Evolutionary conservation across 2,888 invertebrate species (phyloP).

Genomic region (Lasioglossum leucozonium): DNA sequence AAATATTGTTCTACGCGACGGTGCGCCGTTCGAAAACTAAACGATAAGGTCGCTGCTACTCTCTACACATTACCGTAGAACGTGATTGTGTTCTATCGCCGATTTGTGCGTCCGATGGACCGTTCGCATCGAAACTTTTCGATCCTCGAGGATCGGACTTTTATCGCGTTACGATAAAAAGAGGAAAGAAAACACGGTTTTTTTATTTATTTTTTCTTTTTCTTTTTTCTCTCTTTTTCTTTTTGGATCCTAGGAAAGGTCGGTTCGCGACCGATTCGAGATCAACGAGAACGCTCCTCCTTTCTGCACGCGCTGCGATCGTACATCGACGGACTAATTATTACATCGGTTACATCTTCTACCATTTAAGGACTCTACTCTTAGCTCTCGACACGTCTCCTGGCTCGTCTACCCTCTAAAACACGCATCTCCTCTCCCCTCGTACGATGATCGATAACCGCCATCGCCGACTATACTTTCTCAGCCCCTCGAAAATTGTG

Average conservation of each 20-base stretch:
- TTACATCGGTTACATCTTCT: conserved; percentile 75
- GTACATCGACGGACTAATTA: conserved; percentile 77
- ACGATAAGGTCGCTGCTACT: conserved; percentile 34
- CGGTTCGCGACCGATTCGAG: conserved; percentile 65
- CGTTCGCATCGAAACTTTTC: conserved; percentile 30
- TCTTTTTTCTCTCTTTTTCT: neutral
- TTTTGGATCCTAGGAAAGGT: conserved; percentile 59
- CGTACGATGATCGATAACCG: conserved; percentile 49
- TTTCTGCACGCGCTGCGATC: conserved; percentile 64
- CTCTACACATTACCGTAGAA: conserved; percentile 26
- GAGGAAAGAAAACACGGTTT: neutral
- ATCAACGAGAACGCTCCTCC: conserved; percentile 66
- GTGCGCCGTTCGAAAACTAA: conserved; percentile 37
- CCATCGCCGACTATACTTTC: conserved; percentile 42
- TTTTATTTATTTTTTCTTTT: neutral
- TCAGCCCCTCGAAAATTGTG: conserved; percentile 47
- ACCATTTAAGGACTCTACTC: conserved; percentile 72
- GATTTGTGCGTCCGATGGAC: conserved; percentile 49
- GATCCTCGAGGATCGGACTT: conserved; percentile 39
- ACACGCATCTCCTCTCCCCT: conserved; percentile 25
- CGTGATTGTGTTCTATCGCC: conserved; percentile 41
- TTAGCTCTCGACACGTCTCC: conserved; percentile 65
- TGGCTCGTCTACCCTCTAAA: conserved; percentile 66
- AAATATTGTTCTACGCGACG: conserved; percentile 59
- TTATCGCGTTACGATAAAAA: conserved; percentile 1